Conservation (phyloP, 2,888 invertebrate species). For the Tetragnatha montana region DNA sequence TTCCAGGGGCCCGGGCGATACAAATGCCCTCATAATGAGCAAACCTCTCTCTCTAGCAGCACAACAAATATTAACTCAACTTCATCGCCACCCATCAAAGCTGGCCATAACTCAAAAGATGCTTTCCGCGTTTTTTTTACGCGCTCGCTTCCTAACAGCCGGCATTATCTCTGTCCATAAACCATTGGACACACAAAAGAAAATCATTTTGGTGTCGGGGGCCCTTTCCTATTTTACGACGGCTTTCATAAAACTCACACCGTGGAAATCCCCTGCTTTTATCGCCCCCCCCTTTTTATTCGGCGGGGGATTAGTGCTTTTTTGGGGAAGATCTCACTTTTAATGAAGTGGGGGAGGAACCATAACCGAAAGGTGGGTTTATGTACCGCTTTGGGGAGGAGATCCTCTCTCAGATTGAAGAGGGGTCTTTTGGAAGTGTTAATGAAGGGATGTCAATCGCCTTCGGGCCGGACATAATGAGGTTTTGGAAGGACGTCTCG, state of each 20-base stretch:
- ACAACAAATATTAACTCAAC: conserved; percentile 21
- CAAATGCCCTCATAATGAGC: conserved; percentile 11
- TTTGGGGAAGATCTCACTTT: conserved; percentile 14
- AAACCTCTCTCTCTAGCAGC: not conserved
- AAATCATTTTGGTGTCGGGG: conserved; percentile 47
- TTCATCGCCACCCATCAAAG: conserved; percentile 23
- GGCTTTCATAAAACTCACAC: conserved; percentile 43
- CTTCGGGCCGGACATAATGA: conserved; percentile 3
- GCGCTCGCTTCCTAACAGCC: conserved; percentile 37
- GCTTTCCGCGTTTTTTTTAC: conserved; percentile 26
- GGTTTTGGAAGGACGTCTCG: not conserved
- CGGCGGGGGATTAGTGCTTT: conserved; percentile 1
- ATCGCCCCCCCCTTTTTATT: not conserved
- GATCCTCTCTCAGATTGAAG: not conserved
- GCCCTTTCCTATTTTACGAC: conserved; percentile 49
- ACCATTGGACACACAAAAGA: conserved; percentile 45
- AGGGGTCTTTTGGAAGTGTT: not conserved
- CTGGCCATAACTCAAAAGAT: conserved; percentile 40
- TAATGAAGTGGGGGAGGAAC: conserved; percentile 33
- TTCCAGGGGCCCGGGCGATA: not conserved
- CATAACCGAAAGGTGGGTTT: not conserved
- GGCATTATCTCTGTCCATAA: conserved; percentile 51
- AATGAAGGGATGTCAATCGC: conserved; percentile 18
- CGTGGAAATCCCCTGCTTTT: conserved; percentile 31
- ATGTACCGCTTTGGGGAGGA: conserved; percentile 1